Base-by-base conservation (phyloP, 30 jellyfish, hydroid and myxozoan genomes). In the Chironex yamaguchii region DNA sequence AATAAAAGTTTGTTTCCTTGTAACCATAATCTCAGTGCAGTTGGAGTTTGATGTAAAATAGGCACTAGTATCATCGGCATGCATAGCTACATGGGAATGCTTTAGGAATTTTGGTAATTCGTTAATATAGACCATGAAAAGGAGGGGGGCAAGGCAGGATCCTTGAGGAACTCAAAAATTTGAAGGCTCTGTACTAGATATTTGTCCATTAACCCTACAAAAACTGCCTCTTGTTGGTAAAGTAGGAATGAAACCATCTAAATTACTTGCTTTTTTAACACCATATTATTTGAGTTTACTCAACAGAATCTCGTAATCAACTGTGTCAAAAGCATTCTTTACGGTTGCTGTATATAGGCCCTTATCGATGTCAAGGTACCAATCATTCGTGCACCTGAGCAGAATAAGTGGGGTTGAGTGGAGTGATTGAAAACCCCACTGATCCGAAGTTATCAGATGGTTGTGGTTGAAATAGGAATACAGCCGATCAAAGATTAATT, bases 351-450 rank as follows among this genome's bases (percentile, higher is more conserved):
- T 52, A 48, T 78, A 78, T 27, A 0, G 30, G 75, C 90, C 83
- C 69, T 78, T 78, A 62, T 78, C 90, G 54, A 78, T 58, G 67
- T 78, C 63, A 52, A 78, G 82, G 82, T 78, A 78, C 82, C 90
- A 78, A 23, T 29, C 90, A 78, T 58, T 78, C 82, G 82, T 58
- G 90, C 90, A 78, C 90, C 49, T 54, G 90, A 58, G 90, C 67
- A 62, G 90, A 62, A 68, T 17, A 21, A 52, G 58, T n/a, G 25
- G 90, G 49, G 28, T 75, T 52, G 82, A 78, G 63, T 78, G 90
- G 76, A 78, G 90, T 31, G 22, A 78, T 29, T 31, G 82, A 78
- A 78, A 78, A 52, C 90, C 90, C n/a, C 81, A 78, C 90, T 78
- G 78, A 78, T 78, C 67, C 81, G 21, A 78, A 65, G 63, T 54